phyloP scores from a whole-genome alignment of 2,113 vertebrate species.

The Notarius lentiginosus region DNA sequence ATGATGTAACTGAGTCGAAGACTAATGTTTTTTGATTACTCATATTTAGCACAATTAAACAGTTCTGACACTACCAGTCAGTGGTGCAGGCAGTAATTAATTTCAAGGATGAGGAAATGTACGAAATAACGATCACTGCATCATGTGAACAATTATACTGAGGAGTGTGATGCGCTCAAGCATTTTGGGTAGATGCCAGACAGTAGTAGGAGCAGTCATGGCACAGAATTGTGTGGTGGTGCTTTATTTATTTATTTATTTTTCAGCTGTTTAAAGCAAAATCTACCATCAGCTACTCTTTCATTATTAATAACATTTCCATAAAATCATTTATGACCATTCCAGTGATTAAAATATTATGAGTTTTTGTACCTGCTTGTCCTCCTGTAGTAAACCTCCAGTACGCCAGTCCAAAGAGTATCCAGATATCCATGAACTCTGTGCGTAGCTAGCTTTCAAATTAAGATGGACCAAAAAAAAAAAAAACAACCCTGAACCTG shows the following conservation, averaged over 20 bases:
- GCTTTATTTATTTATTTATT: no score
- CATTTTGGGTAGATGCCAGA: background rate
- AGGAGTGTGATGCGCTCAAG: background rate
- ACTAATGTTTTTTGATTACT: background rate
- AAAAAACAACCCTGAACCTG: background rate
- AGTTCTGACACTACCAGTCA: background rate
- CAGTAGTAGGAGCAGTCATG: background rate
- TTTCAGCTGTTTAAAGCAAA: background rate
- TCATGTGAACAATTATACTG: background rate
- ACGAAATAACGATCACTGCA: background rate
- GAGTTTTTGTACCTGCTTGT: background rate
- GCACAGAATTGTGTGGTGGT: background rate
- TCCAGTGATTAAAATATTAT: background rate
- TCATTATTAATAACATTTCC: background rate
- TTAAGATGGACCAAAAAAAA: background rate
- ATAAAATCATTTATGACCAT: background rate
- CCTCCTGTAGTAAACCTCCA: background rate
- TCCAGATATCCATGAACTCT: no score
- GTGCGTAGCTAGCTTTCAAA: background rate
- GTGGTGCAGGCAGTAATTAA: background rate
- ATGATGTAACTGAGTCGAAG: background rate
- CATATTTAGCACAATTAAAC: background rate
- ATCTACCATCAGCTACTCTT: background rate
- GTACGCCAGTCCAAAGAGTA: background rate
- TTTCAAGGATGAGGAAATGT: background rate